Base-by-base conservation (phyloP, 2,888 invertebrate genomes). In the Penaeus monodon region DNA sequence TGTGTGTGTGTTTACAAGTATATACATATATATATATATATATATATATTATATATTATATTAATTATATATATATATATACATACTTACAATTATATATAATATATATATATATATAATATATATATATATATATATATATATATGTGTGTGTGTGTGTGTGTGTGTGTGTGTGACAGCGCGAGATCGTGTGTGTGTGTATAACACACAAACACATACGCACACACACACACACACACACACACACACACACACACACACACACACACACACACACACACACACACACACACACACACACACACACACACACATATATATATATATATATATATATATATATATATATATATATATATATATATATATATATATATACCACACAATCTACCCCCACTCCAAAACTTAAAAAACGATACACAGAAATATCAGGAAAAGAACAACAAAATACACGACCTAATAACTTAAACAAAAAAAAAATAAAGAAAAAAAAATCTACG, bases 91-190 rank as follows among this genome's bases (percentile, higher is more conserved):
- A n/a, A n/a, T n/a, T n/a, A n/a, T n/a, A n/a, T n/a, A n/a, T n/a
- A n/a, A 57, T 79, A 57, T 79, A 79, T 79, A 57, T 79, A 79
- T 44, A 49, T 68, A 68, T 68, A 68, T 68, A 68, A 68, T 68
- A 68, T 68, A 68, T 68, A 68, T 68, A 68, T 68, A 68, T 68
- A 68, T 10, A 68, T 68, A 27, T 68, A 68, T 68, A 7, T 68
- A 27, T 68, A 10, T 68, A 68, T 68, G 27, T 68, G 12, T 68
- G 27, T 68, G 12, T 68, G 12, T 68, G 27, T 68, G 12, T 68
- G 12, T 27, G 12, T 68, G 12, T 68, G 12, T 68, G 12, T 68
- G 12, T 68, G 12, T 68, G 12, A n/a, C n/a, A n/a, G n/a, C n/a
- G n/a, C n/a, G n/a, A n/a, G n/a, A n/a, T n/a, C 12, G 12, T 68